Evolutionary conservation across 2,797 vertebrate species (phyloP).

Genomic region (Eutrigla gurnardus): DNA sequence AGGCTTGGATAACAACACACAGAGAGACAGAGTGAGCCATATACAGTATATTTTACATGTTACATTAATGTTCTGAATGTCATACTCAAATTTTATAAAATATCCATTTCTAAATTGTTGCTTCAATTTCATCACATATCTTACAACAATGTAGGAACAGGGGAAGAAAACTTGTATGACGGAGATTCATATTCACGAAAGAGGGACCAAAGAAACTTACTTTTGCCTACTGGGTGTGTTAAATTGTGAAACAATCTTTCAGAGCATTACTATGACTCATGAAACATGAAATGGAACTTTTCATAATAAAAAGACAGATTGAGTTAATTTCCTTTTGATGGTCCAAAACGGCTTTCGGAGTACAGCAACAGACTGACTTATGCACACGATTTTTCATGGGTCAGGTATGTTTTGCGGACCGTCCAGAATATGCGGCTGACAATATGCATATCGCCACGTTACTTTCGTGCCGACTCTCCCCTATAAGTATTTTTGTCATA

Average conservation of each 20-base stretch:
- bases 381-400: too few relatives aligned
- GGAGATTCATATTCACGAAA: background rate
- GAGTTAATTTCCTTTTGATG: background rate
- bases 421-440: too few relatives aligned
- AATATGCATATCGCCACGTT: background rate
- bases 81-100: too few relatives aligned
- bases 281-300: background rate
- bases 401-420: too few relatives aligned
- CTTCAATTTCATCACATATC: background rate
- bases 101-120: background rate
- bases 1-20: too few relatives aligned
- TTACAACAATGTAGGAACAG: background rate
- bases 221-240: background rate
- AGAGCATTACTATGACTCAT: background rate
- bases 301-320: background rate
- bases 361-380: background rate
- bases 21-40: too few relatives aligned
- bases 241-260: background rate
- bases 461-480: background rate
- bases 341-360: background rate
- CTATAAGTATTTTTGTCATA: constrained; percentile 15
- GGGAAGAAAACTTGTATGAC: background rate
- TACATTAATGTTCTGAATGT: too few relatives aligned
- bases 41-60: too few relatives aligned
- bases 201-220: background rate